phyloP scores from a whole-genome alignment of 2,113 vertebrate genomes.

The Triplophysa siluroides region DNA sequence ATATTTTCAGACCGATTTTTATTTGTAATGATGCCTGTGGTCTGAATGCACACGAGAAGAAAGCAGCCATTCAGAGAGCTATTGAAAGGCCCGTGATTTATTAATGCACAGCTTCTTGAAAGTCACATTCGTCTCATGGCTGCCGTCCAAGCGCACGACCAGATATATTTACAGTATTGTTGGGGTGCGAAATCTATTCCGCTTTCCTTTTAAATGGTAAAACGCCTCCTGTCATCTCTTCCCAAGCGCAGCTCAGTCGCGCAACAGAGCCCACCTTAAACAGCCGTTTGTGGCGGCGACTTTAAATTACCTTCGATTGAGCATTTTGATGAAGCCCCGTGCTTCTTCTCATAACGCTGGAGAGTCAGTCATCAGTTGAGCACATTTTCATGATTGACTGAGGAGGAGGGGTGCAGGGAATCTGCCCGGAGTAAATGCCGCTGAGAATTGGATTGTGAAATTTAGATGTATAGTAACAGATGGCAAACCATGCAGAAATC shows the following conservation, averaged over 20 bases:
- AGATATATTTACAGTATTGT: slow-evolving; percentile 53
- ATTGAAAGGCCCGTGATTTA: slow-evolving; percentile 68
- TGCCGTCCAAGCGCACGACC: slow-evolving; percentile 49
- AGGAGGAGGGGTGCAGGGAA: slow-evolving; percentile 47
- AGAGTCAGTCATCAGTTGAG: slow-evolving; percentile 58
- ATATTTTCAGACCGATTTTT: slow-evolving; percentile 75
- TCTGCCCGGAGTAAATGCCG: slow-evolving; percentile 61
- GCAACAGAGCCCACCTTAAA: slow-evolving; percentile 51
- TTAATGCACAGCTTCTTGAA: slow-evolving; percentile 66
- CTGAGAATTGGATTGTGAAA: slow-evolving; percentile 59
- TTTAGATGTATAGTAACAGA: slow-evolving; percentile 73
- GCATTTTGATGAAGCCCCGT: slow-evolving; percentile 64
- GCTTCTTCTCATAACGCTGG: slow-evolving; percentile 57
- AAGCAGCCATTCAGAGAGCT: slow-evolving; percentile 22
- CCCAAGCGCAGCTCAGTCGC: slow-evolving; percentile 53
- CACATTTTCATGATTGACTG: slow-evolving; percentile 67
- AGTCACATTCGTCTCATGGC: slow-evolving; percentile 60
- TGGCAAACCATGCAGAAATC: slow-evolving; percentile 74
- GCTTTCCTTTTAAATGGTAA: slow-evolving; percentile 53
- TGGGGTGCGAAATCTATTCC: slow-evolving; percentile 53
- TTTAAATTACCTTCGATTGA: slow-evolving; percentile 62
- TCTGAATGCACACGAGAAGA: slow-evolving; percentile 34
- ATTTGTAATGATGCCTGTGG: slow-evolving; percentile 70
- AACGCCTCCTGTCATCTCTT: slow-evolving; percentile 46
- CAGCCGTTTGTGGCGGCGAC: slow-evolving; percentile 49